A percentile compares a stretch with the other conserved stretches of the same genome.
Conservation (phyloP, 1,140 invertebrate species). For the Drosophila insularis region DNA sequence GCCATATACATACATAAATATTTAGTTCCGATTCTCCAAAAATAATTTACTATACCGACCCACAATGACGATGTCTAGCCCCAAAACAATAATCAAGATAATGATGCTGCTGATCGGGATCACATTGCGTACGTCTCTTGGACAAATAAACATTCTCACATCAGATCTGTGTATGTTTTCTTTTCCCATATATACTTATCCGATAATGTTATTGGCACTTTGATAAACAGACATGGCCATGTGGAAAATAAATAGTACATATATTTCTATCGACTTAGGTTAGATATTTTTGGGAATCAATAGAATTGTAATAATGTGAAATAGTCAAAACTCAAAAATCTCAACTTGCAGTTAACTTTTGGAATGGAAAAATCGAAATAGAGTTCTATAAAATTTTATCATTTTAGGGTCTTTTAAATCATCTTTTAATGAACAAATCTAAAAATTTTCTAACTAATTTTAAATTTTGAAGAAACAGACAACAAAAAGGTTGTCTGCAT, state of each 20-base stretch:
- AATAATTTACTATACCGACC: background rate
- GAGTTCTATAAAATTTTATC: no score
- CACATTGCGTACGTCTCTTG: slow-evolving; percentile 39
- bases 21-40: slow-evolving; percentile 2
- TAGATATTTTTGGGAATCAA: background rate
- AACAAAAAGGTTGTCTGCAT: no score
- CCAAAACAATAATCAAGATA: background rate
- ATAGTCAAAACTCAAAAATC: no score
- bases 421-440: no score
- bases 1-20: slow-evolving; percentile 29
- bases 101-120: slow-evolving; percentile 9
- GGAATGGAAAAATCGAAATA: no score
- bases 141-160: slow-evolving; percentile 34
- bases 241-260: slow-evolving; percentile 4
- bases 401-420: no score
- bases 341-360: no score
- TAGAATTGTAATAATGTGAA: background rate
- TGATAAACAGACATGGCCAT: slow-evolving; percentile 4
- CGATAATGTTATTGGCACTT: slow-evolving; percentile 26
- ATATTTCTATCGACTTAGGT: no score
- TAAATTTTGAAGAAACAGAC: no score
- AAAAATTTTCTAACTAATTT: no score
- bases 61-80: background rate
- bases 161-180: slow-evolving; percentile 4
- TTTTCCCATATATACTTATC: slow-evolving; percentile 56